Percentiles rank a stretch among this genome's conserved stretches.
These are phyloP conservation scores for Bombyx mori DNA, from an alignment of 1,140 invertebrate species.

Conservation along the genomic window ASM3026992v2 NC_085116.1:8638501-8639000, in stretches of 20 bases:
- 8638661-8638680: slow-evolving; percentile 76
- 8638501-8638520: slow-evolving; percentile 80
- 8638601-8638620: slow-evolving; percentile 74
- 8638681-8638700: slow-evolving; percentile 36
- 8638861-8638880: slow-evolving; percentile 82
- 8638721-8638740: background rate
- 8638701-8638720: slow-evolving; percentile 32
- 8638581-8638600: slow-evolving; percentile 84
- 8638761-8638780: slow-evolving; percentile 47
- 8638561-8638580: slow-evolving; percentile 87
- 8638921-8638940: slow-evolving; percentile 79
- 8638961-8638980: slow-evolving; percentile 84
- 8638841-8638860: slow-evolving; percentile 77
- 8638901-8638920: slow-evolving; percentile 80
- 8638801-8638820: slow-evolving; percentile 75
- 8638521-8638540: slow-evolving; percentile 83
- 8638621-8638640: slow-evolving; percentile 76
- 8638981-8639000: slow-evolving; percentile 81
- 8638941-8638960: slow-evolving; percentile 79
- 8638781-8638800: slow-evolving; percentile 61
- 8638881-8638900: slow-evolving; percentile 77
- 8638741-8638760: background rate
- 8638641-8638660: slow-evolving; percentile 76
- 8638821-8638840: slow-evolving; percentile 82
- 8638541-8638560: slow-evolving; percentile 83